Evolutionary conservation across 2,888 invertebrate genomes (phyloP).

Genomic region (Odontocolon sp.): DNA sequence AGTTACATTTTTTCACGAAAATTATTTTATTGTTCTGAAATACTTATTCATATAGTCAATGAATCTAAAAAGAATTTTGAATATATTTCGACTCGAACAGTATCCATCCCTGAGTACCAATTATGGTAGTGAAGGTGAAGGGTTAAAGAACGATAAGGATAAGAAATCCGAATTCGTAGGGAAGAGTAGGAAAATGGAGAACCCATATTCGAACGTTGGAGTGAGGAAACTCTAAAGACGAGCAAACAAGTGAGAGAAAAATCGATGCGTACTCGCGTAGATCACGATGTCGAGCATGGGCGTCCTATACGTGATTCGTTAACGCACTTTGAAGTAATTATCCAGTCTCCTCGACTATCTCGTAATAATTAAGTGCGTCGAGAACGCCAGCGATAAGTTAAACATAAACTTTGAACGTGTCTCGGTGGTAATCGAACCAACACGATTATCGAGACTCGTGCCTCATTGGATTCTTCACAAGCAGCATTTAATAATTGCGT

Average conservation of each 20-base stretch:
- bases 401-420: slow-evolving; percentile 52
- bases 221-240: not conserved
- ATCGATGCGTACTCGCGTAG: not conserved
- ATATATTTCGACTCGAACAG: too few species aligned
- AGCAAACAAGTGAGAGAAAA: slow-evolving; percentile 2
- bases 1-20: too few species aligned
- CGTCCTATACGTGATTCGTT: slow-evolving; percentile 25
- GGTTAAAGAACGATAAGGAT: slow-evolving; percentile 19
- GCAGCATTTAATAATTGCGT: slow-evolving; percentile 9
- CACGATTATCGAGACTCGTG: slow-evolving; percentile 36
- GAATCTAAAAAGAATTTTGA: too few species aligned
- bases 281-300: slow-evolving; percentile 4
- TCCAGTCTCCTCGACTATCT: slow-evolving; percentile 13
- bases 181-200: slow-evolving; percentile 9
- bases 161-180: slow-evolving; percentile 11
- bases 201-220: too few species aligned
- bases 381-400: slow-evolving; percentile 25
- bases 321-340: not conserved
- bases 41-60: too few species aligned
- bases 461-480: slow-evolving; percentile 12
- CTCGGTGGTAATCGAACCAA: slow-evolving; percentile 32
- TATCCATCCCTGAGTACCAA: too few species aligned
- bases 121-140: slow-evolving; percentile 6
- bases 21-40: too few species aligned
- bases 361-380: slow-evolving; percentile 38